Evolutionary conservation across 1,140 invertebrate genomes (phyloP), one percentile per base, ranked within the genome.

Genomic region (Drosophila pectinifera): DNA sequence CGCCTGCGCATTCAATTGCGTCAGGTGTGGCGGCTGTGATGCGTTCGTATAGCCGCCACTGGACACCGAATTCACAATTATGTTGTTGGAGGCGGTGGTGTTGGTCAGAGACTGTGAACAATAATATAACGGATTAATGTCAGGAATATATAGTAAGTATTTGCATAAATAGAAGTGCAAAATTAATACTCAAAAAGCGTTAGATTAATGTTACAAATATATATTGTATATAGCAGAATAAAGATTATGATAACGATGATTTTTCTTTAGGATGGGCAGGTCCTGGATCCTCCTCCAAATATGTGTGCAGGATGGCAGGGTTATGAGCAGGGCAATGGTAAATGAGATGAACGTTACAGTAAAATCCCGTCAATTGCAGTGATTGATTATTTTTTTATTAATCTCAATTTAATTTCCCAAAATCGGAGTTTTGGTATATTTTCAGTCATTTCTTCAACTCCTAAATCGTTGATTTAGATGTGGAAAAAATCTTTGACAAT

Each of bases 41-140:
- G 78, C 46, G 56, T 68, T 79, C 41, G 61, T 77, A 46, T 77
- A 89, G 24, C 77, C 73, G 41, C 74, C 77, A 57, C 83, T 76
- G 42, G 88, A 74, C 64, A 92, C 91, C 41, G 91, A 92, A 78
- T 92, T 92, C 34, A 92, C 91, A 80, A 92, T 91, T 45, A 92
- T 91, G 73, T 80, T 92, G 70, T 84, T 92, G 36, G 88, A 75
- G 45, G 90, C 73, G 42, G 91, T 80, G 26, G 91, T 91, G 67
- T 63, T 86, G 57, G 88, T 82, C 76, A 91, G 73, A 34, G 90
- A 91, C 88, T 92, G 73, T 26, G 55, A 28, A 41, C 42, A 43
- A 67, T 10, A 64, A 13, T n/a, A 10, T 8, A 43, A 26, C 5
- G 36, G 28, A 34, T 82, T 67, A 78, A n/a, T 24, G n/a, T 22